Evolutionary conservation across 2,797 vertebrate species (phyloP).

Genomic region (Sus cebifrons): DNA sequence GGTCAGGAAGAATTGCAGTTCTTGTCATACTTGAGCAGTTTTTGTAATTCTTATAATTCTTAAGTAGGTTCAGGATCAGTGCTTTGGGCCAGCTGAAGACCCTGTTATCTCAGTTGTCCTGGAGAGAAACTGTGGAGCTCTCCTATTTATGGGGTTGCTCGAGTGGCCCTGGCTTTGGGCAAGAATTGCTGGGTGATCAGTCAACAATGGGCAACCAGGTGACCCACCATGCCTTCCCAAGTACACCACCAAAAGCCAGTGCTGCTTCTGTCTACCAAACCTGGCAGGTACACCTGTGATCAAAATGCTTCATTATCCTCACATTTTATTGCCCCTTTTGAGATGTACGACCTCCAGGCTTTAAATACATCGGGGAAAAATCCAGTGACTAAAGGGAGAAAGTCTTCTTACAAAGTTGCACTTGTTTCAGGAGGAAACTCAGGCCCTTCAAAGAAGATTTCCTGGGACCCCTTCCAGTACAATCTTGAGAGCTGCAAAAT

Average conservation of each 20-base stretch:
- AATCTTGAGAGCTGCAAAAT: constrained; percentile 16
- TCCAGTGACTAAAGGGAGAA: background rate
- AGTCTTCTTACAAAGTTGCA: background rate
- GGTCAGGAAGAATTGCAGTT: background rate
- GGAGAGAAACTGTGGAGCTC: background rate
- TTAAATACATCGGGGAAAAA: constrained; percentile 12
- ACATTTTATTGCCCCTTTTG: background rate
- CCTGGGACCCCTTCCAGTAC: background rate
- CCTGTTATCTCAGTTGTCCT: background rate
- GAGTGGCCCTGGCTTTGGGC: background rate
- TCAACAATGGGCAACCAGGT: background rate
- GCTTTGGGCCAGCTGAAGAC: background rate
- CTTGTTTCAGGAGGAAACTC: background rate
- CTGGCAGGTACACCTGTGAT: fast-evolving
- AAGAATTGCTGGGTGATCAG: background rate
- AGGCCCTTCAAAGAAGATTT: background rate
- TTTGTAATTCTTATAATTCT: background rate
- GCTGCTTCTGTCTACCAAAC: background rate
- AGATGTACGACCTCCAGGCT: background rate
- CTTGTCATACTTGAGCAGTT: background rate
- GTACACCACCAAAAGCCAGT: background rate
- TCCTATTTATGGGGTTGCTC: background rate
- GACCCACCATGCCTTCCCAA: background rate
- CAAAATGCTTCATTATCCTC: background rate
- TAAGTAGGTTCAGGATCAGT: background rate